Evolutionary conservation across 2,113 vertebrate genomes (phyloP).

Genomic region (Rana temporaria): DNA sequence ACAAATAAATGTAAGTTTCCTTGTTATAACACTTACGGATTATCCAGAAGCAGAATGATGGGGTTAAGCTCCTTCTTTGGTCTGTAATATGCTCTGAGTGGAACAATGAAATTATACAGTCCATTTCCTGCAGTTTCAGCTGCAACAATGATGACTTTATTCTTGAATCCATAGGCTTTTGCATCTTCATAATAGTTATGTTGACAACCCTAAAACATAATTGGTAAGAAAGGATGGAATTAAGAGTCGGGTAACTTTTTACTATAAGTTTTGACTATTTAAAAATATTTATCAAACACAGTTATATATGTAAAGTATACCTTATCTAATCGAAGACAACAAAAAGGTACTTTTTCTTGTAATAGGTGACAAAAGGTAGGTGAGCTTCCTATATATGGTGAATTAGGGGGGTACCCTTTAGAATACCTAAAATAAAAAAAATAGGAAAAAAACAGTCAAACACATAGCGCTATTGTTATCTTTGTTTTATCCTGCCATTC

Average conservation of each 20-base stretch:
- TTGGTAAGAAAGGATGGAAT: conserved; percentile 20
- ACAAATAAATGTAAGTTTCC: too few species aligned
- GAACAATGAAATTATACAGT: conserved; percentile 96
- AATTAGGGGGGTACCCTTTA: conserved; percentile 97
- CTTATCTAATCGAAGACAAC: conserved; percentile 93
- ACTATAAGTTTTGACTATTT: too few species aligned
- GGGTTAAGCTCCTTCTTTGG: conserved; percentile 95
- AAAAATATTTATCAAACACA: too few species aligned
- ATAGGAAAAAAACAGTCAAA: too few species aligned
- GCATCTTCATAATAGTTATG: conserved; percentile 95
- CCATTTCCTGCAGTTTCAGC: conserved; percentile 97
- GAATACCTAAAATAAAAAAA: conserved; percentile 77
- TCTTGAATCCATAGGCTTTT: conserved; percentile 96
- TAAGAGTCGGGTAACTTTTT: too few species aligned
- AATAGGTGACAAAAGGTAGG: conserved; percentile 95
- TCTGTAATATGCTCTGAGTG: conserved; percentile 96
- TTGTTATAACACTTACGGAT: conserved; percentile 82
- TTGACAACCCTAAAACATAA: conserved; percentile 84
- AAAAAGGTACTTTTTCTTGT: conserved; percentile 93
- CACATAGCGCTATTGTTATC: too few species aligned
- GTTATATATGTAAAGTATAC: conserved; percentile 62
- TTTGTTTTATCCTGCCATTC: too few species aligned
- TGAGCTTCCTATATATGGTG: conserved; percentile 95
- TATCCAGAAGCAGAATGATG: conserved; percentile 92
- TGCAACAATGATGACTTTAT: conserved; percentile 96